phyloP scores from a whole-genome alignment of 2,113 vertebrate species.

The Leiothrix lutea region DNA sequence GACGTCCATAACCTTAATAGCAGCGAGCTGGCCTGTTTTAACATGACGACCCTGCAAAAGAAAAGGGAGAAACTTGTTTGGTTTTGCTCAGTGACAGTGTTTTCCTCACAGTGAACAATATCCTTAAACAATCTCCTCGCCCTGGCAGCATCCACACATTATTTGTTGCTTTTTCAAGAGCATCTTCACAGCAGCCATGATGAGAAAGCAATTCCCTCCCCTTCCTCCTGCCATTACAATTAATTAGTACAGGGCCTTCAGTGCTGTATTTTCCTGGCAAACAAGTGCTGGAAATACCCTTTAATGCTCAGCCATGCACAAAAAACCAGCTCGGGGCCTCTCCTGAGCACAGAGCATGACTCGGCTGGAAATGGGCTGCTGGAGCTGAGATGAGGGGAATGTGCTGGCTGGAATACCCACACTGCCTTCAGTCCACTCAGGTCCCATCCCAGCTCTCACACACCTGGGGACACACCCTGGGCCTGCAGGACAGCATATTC shows the following conservation, averaged over 20 bases:
- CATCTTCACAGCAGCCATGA: slow-evolving; percentile 38
- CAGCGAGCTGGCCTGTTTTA: slow-evolving; percentile 97
- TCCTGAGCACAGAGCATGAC: slow-evolving; percentile 8
- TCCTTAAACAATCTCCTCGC: background rate
- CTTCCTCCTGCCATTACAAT: slow-evolving; percentile 24
- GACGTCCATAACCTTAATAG: slow-evolving; percentile 99
- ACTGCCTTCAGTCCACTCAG: rapidly evolving
- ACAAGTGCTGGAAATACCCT: slow-evolving; percentile 5
- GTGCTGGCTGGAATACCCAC: background rate
- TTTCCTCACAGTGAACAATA: background rate
- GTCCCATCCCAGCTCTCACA: rapidly evolving
- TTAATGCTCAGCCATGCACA: slow-evolving; percentile 38
- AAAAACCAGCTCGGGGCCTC: background rate
- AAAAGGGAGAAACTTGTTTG: slow-evolving; percentile 25
- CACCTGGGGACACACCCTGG: background rate
- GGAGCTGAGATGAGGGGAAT: background rate
- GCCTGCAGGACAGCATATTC: background rate
- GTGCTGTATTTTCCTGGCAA: slow-evolving; percentile 21
- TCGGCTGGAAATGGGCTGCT: background rate
- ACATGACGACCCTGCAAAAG: slow-evolving; percentile 93
- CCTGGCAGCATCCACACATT: background rate
- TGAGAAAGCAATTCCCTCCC: slow-evolving; percentile 19
- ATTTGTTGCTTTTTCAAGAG: background rate
- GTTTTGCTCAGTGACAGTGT: background rate
- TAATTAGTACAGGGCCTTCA: slow-evolving; percentile 23